Base-by-base conservation (phyloP, 1,140 invertebrate species). In the Papilio polyxenes region DNA sequence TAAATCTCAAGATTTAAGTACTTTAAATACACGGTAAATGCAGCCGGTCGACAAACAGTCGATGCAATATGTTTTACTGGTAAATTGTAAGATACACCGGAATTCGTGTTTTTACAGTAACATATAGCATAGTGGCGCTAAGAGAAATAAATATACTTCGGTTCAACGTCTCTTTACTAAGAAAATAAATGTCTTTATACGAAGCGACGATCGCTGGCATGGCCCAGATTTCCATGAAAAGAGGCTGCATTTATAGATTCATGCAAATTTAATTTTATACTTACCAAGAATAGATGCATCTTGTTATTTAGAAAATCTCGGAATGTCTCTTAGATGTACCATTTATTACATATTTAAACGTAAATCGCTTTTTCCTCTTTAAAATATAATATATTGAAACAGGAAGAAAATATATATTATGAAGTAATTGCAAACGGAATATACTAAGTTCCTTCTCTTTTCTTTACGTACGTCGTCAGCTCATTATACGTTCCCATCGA, bases 231-330 rank as follows among this genome's bases (percentile, higher is more conserved):
- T 69, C 65, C 65, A 37, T 37, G 23, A 69, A 69, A 65, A 23
- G 65, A 69, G 65, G 65, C 65, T 69, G 31, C 65, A 69, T 69
- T 69, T 69, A 69, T 69, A 69, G 65, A 69, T 69, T 69, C 65
- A 37, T 69, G 65, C 23, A 69, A 37, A 69, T 69, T 69, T 69
- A 69, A 69, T 69, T 69, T 69, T 69, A 69, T 69, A 69, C 65
- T 69, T 69, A 37, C 65, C 11, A 15, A 15, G 65, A 69, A 69
- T 69, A 69, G 65, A 69, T 69, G 23, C 65, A 69, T 69, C 11
- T 69, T 69, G 10, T 37, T 37, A 37, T 69, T 37, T 2, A 56
- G 53, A 69, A 69, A 37, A 31, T 40, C 62, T 65, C 23, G 11
- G 11, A 31, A 37, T 37, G 65, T 37, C 65, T 37, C 8, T 69